These are phyloP conservation scores for Hormaphis cornu DNA, from an alignment of 1,140 invertebrate species.

Conservation along the genomic window DNA sequence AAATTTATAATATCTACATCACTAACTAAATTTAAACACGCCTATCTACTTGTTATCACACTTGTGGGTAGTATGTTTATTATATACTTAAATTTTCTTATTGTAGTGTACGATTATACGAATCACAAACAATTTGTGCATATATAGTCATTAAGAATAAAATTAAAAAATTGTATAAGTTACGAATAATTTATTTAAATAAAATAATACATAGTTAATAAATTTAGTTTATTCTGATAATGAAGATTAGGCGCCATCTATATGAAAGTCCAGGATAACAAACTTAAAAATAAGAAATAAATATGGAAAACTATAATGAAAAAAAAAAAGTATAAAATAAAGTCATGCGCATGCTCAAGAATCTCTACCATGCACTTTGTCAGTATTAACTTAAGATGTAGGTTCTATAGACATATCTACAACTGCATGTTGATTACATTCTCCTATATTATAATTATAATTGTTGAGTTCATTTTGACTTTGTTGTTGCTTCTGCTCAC, in stretches of 20 bases:
- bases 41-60: too few species aligned
- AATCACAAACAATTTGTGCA: too few species aligned
- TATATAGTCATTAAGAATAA: too few species aligned
- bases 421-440: background rate
- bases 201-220: constrained; percentile 13
- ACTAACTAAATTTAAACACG: too few species aligned
- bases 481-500: constrained; percentile 9
- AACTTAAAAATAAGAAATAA: background rate
- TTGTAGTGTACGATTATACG: too few species aligned
- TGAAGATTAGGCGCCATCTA: background rate
- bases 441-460: constrained; percentile 17
- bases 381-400: background rate
- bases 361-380: background rate
- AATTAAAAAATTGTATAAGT: background rate
- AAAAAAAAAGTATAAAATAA: background rate
- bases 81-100: too few species aligned
- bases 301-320: background rate
- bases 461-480: constrained; percentile 22
- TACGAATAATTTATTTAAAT: constrained; percentile 10
- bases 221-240: background rate
- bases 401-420: background rate
- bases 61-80: too few species aligned
- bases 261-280: background rate
- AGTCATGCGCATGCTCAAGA: constrained; percentile 20
- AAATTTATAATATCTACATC: too few species aligned